Percentiles rank a stretch among this genome's conserved stretches.
These are phyloP conservation scores for Drosophila burlai DNA, from an alignment of 1,140 invertebrate species.

Conservation along the genomic window DNA sequence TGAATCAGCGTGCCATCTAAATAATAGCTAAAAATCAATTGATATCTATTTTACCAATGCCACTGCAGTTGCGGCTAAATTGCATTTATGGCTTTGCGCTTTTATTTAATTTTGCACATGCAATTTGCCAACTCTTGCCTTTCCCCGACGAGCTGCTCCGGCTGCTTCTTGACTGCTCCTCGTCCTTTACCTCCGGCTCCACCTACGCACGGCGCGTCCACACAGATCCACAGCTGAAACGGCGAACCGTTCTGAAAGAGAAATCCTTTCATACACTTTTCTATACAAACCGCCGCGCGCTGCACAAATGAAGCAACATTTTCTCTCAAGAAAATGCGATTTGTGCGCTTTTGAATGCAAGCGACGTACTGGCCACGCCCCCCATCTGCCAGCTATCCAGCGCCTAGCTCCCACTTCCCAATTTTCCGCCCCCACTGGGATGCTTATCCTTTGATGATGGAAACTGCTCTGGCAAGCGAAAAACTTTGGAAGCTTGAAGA, in stretches of 20 bases:
- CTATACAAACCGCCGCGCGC: conserved; percentile 74
- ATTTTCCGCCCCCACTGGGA: conserved; percentile 26
- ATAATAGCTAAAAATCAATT: conserved; percentile 78
- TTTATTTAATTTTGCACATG: conserved; percentile 75
- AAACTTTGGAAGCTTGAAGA: conserved; percentile 53
- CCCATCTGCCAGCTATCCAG: conserved; percentile 3
- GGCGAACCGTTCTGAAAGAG: conserved; percentile 34
- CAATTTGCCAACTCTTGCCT: conserved; percentile 54
- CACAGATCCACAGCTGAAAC: conserved; percentile 10
- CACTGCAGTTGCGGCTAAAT: conserved; percentile 66
- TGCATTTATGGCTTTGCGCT: conserved; percentile 80
- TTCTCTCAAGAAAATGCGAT: conserved; percentile 81
- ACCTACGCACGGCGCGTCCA: conserved; percentile 42
- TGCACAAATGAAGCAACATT: conserved; percentile 83
- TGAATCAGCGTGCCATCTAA: conserved; percentile 60
- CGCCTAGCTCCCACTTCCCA: neutral
- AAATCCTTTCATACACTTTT: conserved; percentile 81
- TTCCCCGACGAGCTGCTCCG: neutral
- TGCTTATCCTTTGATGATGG: conserved; percentile 76
- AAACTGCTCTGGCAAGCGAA: conserved; percentile 74
- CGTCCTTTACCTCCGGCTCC: conserved; percentile 13
- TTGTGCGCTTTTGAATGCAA: conserved; percentile 82
- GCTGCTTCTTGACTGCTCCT: conserved; percentile 18
- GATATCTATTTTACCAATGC: conserved; percentile 76
- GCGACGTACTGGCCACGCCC: conserved; percentile 64